Base-by-base conservation (phyloP, 2,113 vertebrate genomes). In the Lota lota region DNA sequence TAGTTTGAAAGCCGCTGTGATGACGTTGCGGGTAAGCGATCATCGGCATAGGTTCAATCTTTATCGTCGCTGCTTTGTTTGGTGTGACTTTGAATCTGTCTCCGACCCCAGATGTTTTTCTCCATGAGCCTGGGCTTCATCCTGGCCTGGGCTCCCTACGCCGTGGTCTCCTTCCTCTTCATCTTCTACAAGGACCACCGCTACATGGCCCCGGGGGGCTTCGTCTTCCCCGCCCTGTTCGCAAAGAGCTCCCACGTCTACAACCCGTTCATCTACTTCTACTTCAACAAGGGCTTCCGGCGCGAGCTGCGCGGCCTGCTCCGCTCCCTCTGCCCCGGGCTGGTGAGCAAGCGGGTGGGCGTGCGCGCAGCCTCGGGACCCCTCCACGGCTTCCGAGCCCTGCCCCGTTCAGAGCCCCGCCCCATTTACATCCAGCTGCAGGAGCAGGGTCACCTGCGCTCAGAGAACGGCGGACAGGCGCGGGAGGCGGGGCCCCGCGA, bases 251-350 rank as follows among this genome's bases (percentile, higher is more conserved):
- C 89, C 56, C 90, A 91, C 71, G 16, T 91, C 78, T 91, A 90
- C 86, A 91, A 90, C 78, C 90, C 90, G 0, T 79, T 91, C 64
- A 90, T 91, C 68, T 91, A 91, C 80, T 91, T 91, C 79, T 91
- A 87, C 84, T 90, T 90, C 56, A 91, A 90, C 81, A 87, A 79
- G 70, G 78, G 75, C 7, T 91, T 90, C 51, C 74, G 84, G 64
- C 65, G 54, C 64, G 88, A 90, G 74, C 76, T 91, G 3, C 69
- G 68, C 14, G 3, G 12, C 36, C 68, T 89, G 7, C 40, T 88
- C 2, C 22, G 59, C 6, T 62, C 66, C 0, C 2, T 84, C 6
- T 86, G 69, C 18, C 76, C 73, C 2, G 63, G 57, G 15, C 16
- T 72, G 28, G 59, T 58, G 12, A 70, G 36, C 1, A 89, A 87